Base-by-base conservation (phyloP, 2,113 vertebrate species). In the Siniperca chuatsi region DNA sequence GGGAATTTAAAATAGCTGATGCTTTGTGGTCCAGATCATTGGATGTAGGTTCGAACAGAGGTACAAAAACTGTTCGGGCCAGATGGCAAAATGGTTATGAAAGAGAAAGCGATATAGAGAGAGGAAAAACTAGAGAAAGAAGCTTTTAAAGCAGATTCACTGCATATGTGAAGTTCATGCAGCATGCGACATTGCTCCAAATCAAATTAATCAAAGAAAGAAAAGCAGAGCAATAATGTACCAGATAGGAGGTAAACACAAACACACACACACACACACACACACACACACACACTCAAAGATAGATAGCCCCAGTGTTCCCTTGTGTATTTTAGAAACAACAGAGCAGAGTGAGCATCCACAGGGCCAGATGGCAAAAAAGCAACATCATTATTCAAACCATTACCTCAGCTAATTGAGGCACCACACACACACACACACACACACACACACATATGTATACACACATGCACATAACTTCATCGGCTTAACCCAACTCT, bases 381-480 rank as follows among this genome's bases (percentile, higher is more conserved):
- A 95, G 89, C 92, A 92, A 93, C 93, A 92, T 94, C 90, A 94
- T 95, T 95, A 95, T 95, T 94, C 95, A 96, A 92, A 85, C 92
- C 94, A 96, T 95, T 95, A 95, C 90, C 90, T 91, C 87, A 76
- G 84, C 90, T 95, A 95, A 95, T 95, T 93, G 92, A 94, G 85
- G 79, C 84, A 79, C 79, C 52, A 64, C 88, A 87, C 89, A 71
- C 50, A 65, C 82, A 78, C 79, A 83, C 80, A 58, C 79, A 78
- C 76, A 70, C 62, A 83, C 67, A 83, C 71, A 73, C 80, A 78
- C 58, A 50, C 78, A 50, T 61, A 78, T 66, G 60, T 62, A 83
- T 16, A 23, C 68, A 79, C 20, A 83, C 10, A 2, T 67, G 29
- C 61, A 54, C 58, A 70, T 37, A 57, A 68, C 81, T 78, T 82